Evolutionary conservation across 2,888 invertebrate genomes (phyloP).

Genomic region (Chloroclystis v-ata): DNA sequence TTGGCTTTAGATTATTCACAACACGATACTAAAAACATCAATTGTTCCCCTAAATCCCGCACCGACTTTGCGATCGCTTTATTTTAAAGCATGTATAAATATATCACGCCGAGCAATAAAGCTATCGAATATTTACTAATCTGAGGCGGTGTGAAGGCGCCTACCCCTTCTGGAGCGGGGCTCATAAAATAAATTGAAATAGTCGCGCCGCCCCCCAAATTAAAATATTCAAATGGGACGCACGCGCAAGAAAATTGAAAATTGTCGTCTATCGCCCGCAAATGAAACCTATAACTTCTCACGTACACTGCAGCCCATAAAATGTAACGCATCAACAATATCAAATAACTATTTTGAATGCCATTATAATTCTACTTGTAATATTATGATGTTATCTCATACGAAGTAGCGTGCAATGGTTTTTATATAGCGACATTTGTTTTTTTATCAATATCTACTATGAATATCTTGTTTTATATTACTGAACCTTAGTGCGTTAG

Average conservation of each 20-base stretch:
- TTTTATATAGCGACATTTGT: background rate
- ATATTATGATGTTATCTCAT: conserved; percentile 22
- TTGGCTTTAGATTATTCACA: background rate
- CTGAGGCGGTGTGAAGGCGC: conserved; percentile 69
- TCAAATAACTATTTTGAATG: conserved; percentile 31
- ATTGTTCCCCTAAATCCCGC: conserved; percentile 18
- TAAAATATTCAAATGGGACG: conserved; percentile 79
- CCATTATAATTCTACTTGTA: conserved; percentile 24
- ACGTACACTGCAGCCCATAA: conserved; percentile 56
- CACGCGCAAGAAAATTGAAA: conserved; percentile 79
- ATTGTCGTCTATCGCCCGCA: conserved; percentile 79
- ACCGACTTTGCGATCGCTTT: conserved; percentile 35
- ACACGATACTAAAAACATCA: conserved; percentile 10
- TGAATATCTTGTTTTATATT: too few relatives aligned
- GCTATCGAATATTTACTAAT: conserved; percentile 79
- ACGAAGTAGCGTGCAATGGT: conserved; percentile 10
- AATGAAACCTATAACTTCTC: conserved; percentile 78
- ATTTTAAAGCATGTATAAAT: conserved; percentile 67
- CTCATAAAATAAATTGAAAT: conserved; percentile 80
- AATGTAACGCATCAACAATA: conserved; percentile 31
- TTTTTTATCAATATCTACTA: background rate
- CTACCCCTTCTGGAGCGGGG: conserved; percentile 69
- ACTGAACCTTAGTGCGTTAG: too few relatives aligned
- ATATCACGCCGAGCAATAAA: conserved; percentile 74
- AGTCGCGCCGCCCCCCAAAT: conserved; percentile 78